These are phyloP conservation scores for Halcyon senegalensis DNA, from an alignment of 2,113 vertebrate species.

Conservation along the genomic window DNA sequence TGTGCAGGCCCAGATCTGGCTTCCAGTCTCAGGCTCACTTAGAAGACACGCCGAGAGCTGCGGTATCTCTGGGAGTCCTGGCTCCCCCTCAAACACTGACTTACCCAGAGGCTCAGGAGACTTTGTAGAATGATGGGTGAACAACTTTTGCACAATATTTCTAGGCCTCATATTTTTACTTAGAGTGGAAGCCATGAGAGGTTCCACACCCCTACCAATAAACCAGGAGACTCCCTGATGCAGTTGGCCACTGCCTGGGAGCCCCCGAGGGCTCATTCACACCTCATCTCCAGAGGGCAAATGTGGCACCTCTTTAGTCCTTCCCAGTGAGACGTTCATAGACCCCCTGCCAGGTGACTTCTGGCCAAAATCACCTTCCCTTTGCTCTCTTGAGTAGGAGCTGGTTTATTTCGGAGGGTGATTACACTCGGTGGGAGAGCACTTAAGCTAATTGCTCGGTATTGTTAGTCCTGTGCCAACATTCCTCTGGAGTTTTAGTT, in stretches of 20 bases:
- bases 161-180: not conserved
- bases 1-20: not conserved
- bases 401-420: not conserved
- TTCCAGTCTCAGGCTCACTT: not conserved
- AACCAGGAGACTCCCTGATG: not conserved
- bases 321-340: not conserved
- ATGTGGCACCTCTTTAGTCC: not conserved
- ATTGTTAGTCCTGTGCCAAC: slow-evolving; percentile 49
- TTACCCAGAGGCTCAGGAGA: not conserved
- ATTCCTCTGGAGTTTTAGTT: slow-evolving; percentile 58
- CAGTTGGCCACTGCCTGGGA: not conserved
- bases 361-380: not conserved
- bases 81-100: not conserved
- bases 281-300: not conserved
- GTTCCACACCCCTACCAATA: not conserved
- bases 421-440: slow-evolving; percentile 44
- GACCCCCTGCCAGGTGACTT: not conserved
- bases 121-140: not conserved
- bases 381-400: not conserved
- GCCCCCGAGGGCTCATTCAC: not conserved
- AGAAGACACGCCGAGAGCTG: not conserved
- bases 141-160: not conserved
- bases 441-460: slow-evolving; percentile 48
- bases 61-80: rapidly evolving
- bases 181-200: not conserved